These are phyloP conservation scores for Melinopterus prodromus DNA, from an alignment of 2,888 invertebrate species.

Conservation along the genomic window DNA sequence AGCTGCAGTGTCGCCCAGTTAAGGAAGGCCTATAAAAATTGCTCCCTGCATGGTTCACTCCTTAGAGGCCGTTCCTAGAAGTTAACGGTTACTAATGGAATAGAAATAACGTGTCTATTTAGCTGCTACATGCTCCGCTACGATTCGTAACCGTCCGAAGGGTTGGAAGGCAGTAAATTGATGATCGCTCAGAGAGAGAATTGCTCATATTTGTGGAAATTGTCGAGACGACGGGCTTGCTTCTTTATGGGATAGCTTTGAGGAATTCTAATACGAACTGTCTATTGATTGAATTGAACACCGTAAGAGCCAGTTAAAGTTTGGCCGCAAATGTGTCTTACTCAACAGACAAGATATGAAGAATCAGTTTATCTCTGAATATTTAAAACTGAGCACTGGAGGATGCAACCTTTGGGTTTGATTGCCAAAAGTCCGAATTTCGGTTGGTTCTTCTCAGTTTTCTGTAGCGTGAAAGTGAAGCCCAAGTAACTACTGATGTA, in stretches of 20 bases:
- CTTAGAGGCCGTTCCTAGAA: neutral
- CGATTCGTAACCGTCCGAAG: neutral
- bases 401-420: too few relatives aligned
- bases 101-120: neutral
- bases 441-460: too few relatives aligned
- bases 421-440: too few relatives aligned
- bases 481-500: too few relatives aligned
- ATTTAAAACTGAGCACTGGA: too few relatives aligned
- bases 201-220: conserved; percentile 4
- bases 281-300: too few relatives aligned
- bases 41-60: neutral
- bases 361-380: too few relatives aligned
- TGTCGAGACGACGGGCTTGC: neutral
- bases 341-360: too few relatives aligned
- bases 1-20: neutral
- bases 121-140: neutral
- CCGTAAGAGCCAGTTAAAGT: too few relatives aligned
- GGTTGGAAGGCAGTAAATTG: neutral
- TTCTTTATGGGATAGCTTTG: neutral
- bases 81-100: neutral
- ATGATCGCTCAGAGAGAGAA: neutral
- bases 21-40: neutral
- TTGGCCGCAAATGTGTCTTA: too few relatives aligned
- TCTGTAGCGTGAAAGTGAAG: too few relatives aligned
- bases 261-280: neutral